A percentile compares a stretch with the other conserved stretches of the same genome.
Conservation (phyloP, 2,113 vertebrate genomes). For the Nicator chloris region DNA sequence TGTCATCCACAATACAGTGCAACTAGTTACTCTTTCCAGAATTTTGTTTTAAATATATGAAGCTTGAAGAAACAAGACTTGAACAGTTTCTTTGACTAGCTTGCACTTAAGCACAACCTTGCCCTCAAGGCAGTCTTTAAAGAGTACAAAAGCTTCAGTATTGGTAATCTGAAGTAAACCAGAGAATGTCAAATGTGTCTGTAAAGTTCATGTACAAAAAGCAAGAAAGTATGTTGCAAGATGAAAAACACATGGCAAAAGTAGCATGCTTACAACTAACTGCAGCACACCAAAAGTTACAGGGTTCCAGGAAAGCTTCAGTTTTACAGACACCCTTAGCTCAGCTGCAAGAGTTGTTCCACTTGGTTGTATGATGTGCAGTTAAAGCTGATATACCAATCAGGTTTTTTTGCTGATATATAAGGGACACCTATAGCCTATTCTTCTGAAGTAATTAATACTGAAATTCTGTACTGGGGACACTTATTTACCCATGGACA, state of each 20-base stretch:
- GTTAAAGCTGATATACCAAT: neutral
- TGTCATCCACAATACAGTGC: neutral
- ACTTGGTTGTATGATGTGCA: neutral
- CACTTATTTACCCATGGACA: neutral
- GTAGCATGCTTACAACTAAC: neutral
- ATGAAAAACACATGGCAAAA: conserved; percentile 12
- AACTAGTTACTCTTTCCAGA: neutral
- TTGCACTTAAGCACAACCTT: neutral
- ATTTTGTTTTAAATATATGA: neutral
- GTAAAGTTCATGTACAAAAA: neutral
- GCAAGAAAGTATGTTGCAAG: neutral
- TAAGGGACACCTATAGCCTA: neutral
- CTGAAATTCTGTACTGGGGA: neutral
- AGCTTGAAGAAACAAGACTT: neutral
- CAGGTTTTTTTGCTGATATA: neutral
- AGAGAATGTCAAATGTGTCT: neutral
- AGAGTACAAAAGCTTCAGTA: neutral
- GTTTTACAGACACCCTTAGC: neutral
- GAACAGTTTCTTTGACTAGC: neutral
- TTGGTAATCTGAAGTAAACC: neutral
- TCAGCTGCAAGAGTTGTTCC: neutral
- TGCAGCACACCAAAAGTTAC: neutral
- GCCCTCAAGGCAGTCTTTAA: neutral
- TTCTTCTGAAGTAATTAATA: neutral
- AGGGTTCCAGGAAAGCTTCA: neutral